Base-by-base conservation (phyloP, 2,888 invertebrate genomes). In the Pocota personata region DNA sequence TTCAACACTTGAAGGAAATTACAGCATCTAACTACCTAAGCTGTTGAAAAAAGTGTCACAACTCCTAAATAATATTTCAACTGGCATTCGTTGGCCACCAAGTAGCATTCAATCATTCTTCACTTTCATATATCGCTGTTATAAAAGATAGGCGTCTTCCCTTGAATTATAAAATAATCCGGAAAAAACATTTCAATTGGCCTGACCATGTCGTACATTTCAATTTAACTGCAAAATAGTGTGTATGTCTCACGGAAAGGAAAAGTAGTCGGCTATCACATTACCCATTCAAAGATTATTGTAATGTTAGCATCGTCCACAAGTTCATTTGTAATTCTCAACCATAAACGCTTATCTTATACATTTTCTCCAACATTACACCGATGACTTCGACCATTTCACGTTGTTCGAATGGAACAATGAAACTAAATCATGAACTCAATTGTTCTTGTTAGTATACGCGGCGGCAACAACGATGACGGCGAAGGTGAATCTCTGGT, bases 311-410 rank as follows among this genome's bases (percentile, higher is more conserved):
- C n/a, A 32, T 46, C 35, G 35, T 0, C 52, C 46, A 19, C 30
- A 58, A 72, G 66, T 76, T 76, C 30, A 76, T 82, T 75, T 82
- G 75, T 69, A 37, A 76, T 62, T 69, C 76, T 32, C 50, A 50
- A 62, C 16, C 37, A n/a, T n/a, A 37, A 77, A 24, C 14, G 62
- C 21, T 77, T 64, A 46, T 57, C 37, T 76, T 60, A n/a, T n/a
- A 40, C 52, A 62, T 76, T 82, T 48, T 69, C 82, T 46, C 58
- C 55, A 50, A 48, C 60, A 32, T 37, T 66, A 43, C 35, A 40
- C 32, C 37, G 37, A 35, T 57, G 62, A 48, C 72, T 55, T 46
- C 21, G 52, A 64, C 58, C 58, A 60, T 43, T 69, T 48, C 46
- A 71, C 32, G 43, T 40, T 43, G 21, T 14, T 72, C 24, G 55